phyloP scores from a whole-genome alignment of 2,113 vertebrate genomes.

The Mugil cephalus region DNA sequence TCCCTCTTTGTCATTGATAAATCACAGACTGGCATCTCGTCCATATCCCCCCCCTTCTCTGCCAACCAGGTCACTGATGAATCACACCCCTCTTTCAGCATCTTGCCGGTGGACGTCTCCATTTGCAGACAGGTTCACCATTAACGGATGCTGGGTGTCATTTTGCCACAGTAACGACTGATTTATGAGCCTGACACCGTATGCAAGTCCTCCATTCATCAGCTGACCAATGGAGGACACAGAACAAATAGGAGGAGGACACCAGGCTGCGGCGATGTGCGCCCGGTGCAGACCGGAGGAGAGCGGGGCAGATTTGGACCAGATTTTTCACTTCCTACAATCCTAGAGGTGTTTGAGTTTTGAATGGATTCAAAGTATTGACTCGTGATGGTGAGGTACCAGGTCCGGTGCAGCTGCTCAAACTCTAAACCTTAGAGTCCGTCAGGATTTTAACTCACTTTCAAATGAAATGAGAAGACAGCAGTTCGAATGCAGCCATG shows the following conservation, averaged over 20 bases:
- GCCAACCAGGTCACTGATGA: conserved; percentile 71
- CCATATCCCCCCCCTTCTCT: not conserved
- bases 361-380: not conserved
- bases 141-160: conserved; percentile 83
- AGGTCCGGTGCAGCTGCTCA: too few species aligned
- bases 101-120: conserved; percentile 74
- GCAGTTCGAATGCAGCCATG: not conserved
- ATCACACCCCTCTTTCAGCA: conserved; percentile 80
- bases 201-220: conserved; percentile 87
- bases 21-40: not conserved
- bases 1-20: too few species aligned
- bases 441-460: too few species aligned
- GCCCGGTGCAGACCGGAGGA: not conserved
- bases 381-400: not conserved
- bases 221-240: conserved; percentile 75
- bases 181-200: conserved; percentile 86
- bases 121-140: conserved; percentile 82
- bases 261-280: conserved; percentile 12
- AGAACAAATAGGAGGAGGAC: conserved; percentile 39
- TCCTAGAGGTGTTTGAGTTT: not conserved
- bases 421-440: not conserved
- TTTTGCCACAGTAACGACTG: conserved; percentile 86
- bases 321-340: not conserved
- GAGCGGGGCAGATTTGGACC: conserved; percentile 3
- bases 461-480: not conserved